These are phyloP conservation scores for Probosciger aterrimus DNA, from an alignment of 2,113 vertebrate genomes.

Conservation along the genomic window DNA sequence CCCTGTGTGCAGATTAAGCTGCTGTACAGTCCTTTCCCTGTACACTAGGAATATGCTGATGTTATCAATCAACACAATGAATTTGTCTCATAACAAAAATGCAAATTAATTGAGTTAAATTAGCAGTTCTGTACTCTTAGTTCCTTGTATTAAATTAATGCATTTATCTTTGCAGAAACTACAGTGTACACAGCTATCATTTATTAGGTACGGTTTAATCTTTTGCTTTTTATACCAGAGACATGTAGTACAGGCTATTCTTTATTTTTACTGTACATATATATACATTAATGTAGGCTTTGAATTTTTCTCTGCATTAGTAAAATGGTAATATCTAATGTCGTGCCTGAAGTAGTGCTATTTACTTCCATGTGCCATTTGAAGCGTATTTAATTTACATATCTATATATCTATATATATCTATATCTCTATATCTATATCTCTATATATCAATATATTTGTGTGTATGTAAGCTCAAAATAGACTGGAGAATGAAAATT, in stretches of 20 bases:
- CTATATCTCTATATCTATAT: neutral
- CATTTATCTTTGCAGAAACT: neutral
- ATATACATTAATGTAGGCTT: neutral
- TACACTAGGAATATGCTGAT: neutral
- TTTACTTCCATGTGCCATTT: neutral
- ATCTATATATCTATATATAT: too few species aligned
- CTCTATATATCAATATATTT: neutral
- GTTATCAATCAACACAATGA: constrained; percentile 5
- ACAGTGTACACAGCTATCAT: neutral
- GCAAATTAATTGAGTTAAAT: neutral
- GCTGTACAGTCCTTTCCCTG: neutral
- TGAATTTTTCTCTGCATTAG: neutral
- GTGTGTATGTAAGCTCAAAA: neutral
- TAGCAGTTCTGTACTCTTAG: neutral
- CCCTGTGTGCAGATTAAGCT: neutral
- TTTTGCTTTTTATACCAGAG: neutral
- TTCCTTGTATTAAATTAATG: neutral
- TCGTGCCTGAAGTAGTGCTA: neutral
- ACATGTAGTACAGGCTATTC: neutral
- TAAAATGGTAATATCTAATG: neutral
- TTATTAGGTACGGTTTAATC: neutral
- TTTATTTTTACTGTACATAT: neutral
- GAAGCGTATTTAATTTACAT: neutral
- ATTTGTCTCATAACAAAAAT: neutral
- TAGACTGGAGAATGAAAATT: neutral